Conservation (phyloP, 2,888 invertebrate species). For the Ophion ventricosus region DNA sequence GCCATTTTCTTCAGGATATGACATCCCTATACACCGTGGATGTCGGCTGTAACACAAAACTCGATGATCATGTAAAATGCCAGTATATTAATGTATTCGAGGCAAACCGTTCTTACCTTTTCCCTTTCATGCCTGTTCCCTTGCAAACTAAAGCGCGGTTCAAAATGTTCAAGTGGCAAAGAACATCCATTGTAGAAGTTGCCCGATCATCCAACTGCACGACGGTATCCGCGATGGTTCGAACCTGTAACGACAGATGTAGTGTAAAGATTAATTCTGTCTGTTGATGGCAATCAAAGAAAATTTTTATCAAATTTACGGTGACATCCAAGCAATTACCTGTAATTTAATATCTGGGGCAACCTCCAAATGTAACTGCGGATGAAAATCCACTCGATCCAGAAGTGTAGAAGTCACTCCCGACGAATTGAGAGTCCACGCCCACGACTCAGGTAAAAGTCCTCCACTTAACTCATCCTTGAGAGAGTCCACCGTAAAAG, state of each 20-base stretch:
- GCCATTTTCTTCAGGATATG: not conserved
- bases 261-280: too few relatives aligned
- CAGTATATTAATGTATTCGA: not conserved
- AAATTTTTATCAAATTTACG: not conserved
- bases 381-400: conserved; percentile 2
- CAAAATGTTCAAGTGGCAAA: not conserved
- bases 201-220: not conserved
- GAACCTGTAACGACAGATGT: not conserved
- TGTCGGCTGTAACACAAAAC: conserved; percentile 12
- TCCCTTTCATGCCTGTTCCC: conserved; percentile 5
- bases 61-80: not conserved
- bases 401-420: conserved; percentile 4
- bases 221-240: not conserved
- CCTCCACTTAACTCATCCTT: not conserved
- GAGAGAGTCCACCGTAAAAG: not conserved
- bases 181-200: not conserved
- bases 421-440: not conserved
- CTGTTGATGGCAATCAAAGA: not conserved
- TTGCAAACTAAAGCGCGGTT: conserved; percentile 9
- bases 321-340: not conserved
- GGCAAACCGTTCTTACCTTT: conserved; percentile 5
- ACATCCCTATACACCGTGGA: not conserved
- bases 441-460: conserved; percentile 9
- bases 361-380: conserved; percentile 17
- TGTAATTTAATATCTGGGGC: not conserved